A percentile compares a stretch with the other conserved stretches of the same genome.
Evolutionary conservation across 2,797 vertebrate genomes (phyloP).

Genomic region (Kryptopterus vitreolus): DNA sequence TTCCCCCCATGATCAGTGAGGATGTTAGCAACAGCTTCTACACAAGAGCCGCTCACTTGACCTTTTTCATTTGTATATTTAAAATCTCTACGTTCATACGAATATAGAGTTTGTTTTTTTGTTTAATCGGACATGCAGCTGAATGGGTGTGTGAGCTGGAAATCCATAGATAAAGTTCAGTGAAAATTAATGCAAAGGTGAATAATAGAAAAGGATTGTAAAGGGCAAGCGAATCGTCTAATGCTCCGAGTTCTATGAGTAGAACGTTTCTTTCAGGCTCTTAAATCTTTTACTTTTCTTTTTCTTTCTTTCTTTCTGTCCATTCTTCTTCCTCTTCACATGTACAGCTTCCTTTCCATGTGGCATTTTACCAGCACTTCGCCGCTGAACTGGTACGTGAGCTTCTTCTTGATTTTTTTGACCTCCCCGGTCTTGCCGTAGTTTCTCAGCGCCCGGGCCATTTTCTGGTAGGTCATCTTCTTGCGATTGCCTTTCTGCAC

Average conservation of each 20-base stretch:
- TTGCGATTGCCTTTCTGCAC: conserved; percentile 98
- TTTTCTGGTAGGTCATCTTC: conserved; percentile 99
- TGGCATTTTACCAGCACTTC: conserved; percentile 89
- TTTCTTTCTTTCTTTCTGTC: conserved; percentile 4
- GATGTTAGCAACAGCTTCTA: conserved; percentile 43
- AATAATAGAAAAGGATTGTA: conserved; percentile 40
- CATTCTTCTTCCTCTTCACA: conserved; percentile 55
- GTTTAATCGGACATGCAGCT: conserved; percentile 2
- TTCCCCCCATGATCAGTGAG: conserved; percentile 40
- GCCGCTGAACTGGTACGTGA: conserved; percentile 99
- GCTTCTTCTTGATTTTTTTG: conserved; percentile 98
- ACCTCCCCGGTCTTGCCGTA: conserved; percentile 99
- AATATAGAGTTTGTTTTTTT: no score
- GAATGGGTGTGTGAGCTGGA: conserved; percentile 11
- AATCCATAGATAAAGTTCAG: conserved; percentile 37
- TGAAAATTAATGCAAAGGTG: conserved; percentile 54
- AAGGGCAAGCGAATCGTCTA: conserved; percentile 16
- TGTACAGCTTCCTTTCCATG: conserved; percentile 83
- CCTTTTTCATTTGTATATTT: conserved; percentile 21
- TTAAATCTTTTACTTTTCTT: conserved; percentile 2
- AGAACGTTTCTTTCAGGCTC: conserved; percentile 34
- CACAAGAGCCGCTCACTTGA: conserved; percentile 26
- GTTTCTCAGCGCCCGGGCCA: conserved; percentile 96
- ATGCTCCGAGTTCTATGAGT: conserved; percentile 38
- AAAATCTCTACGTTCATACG: no score